Evolutionary conservation across 2,113 vertebrate genomes (phyloP).

Genomic region (Philantomba maxwellii): DNA sequence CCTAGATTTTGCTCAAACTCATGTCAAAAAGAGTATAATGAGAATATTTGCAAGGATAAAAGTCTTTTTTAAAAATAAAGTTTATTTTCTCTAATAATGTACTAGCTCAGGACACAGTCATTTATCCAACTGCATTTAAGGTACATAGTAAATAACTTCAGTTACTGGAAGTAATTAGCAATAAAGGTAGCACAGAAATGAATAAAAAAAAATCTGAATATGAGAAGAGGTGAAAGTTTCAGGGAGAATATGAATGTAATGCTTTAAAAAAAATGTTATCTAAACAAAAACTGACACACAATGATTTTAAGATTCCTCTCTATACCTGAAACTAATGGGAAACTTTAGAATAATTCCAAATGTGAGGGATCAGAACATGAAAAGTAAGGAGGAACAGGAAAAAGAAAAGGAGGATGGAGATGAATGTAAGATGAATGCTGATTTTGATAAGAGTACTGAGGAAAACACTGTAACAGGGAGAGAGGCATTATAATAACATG

Average conservation of each 20-base stretch:
- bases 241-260: background rate
- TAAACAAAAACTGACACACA: background rate
- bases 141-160: background rate
- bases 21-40: background rate
- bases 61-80: background rate
- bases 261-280: background rate
- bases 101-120: background rate
- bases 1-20: background rate
- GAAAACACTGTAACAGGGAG: background rate
- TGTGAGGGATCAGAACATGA: background rate
- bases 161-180: background rate
- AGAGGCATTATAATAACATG: background rate
- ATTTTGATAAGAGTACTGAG: background rate
- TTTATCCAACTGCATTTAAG: background rate
- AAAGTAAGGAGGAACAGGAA: accelerated
- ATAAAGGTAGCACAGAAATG: background rate
- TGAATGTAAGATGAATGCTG: background rate
- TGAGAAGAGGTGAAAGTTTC: background rate
- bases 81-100: background rate
- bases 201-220: background rate
- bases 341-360: background rate
- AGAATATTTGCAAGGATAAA: background rate
- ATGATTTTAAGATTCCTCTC: background rate
- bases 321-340: background rate
- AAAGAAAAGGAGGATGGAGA: background rate